Evolutionary conservation across 2,797 vertebrate species (phyloP), one percentile per base, ranked within the genome.

Genomic region (Sphenopsis melanotis): DNA sequence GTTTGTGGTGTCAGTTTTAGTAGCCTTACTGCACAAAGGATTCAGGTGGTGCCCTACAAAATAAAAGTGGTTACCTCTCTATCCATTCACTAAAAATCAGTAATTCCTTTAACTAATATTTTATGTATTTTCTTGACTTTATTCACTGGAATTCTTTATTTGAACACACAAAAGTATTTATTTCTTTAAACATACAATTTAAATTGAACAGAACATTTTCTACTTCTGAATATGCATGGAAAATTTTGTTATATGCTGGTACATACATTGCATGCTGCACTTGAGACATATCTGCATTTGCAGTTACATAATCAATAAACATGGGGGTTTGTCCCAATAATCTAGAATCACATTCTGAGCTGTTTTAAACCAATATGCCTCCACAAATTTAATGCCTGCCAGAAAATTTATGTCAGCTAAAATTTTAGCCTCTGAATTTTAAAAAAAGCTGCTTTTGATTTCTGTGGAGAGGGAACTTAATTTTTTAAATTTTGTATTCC

Each of bases 241-340:
- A 39, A 93, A 32, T 75, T 79, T 90, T 68, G 30, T 77, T 89
- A 27, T 21, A 22, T 30, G 15, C 36, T 44, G 27, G 61, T 68
- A 56, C 24, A 36, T 60, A 46, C 4, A 29, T 91, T 91, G 41
- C 50, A 79, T 55, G 34, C 79, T 78, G 78, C 37, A 18, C 68
- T 84, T 87, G 52, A 91, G 71, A 80, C 21, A 5, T 75, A 85
- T 57, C 81, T 92, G 49, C 89, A 69, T 89, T 93, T 70, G 57
- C 78, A 83, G 65, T 94, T 95, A 61, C 47, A 47, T 93, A 92
- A 95, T 92, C 78, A n/a, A 93, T 77, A 92, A 95, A 92, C 84
- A 87, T 44, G 30, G 68, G 23, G 4, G 69, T 94, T 94, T 0
- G 1, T 81, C 87, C 77, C 66, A 46, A 86, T 71, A 86, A 86